Evolutionary conservation across 1,140 invertebrate species (phyloP).

Genomic region (Dufourea novaeangliae): DNA sequence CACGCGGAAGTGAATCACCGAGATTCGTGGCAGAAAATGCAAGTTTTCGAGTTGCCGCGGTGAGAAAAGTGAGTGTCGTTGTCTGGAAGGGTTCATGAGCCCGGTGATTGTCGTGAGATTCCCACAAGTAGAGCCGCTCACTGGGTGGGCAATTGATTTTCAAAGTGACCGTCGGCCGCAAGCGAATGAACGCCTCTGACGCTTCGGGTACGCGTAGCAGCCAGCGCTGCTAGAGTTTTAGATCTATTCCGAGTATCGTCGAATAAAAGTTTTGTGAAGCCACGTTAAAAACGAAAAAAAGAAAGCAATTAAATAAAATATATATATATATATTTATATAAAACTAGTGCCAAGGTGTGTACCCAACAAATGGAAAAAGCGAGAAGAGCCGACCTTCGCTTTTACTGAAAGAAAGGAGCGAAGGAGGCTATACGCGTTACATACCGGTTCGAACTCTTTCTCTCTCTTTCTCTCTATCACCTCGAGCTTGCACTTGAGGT

Average conservation of each 20-base stretch:
- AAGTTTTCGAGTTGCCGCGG: slow-evolving; percentile 61
- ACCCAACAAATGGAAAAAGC: slow-evolving; percentile 44
- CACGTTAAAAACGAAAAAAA: slow-evolving; percentile 28
- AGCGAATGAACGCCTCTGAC: slow-evolving; percentile 41
- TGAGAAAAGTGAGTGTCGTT: slow-evolving; percentile 69
- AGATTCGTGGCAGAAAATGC: slow-evolving; percentile 62
- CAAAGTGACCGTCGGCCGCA: slow-evolving; percentile 50
- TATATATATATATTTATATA: neutral
- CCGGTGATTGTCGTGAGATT: slow-evolving; percentile 49
- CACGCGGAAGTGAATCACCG: slow-evolving; percentile 62
- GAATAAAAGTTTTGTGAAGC: slow-evolving; percentile 54
- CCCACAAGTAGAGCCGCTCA: slow-evolving; percentile 31
- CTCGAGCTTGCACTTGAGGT: slow-evolving; percentile 22
- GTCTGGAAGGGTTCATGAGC: slow-evolving; percentile 42
- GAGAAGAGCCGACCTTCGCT: slow-evolving; percentile 56
- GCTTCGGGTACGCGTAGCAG: slow-evolving; percentile 42
- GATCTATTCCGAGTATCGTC: slow-evolving; percentile 31
- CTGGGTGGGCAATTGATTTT: slow-evolving; percentile 64
- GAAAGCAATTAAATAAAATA: neutral
- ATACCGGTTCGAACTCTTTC: slow-evolving; percentile 48
- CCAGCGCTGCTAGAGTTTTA: slow-evolving; percentile 35
- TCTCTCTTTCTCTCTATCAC: slow-evolving; percentile 50
- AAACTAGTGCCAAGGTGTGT: slow-evolving; percentile 51
- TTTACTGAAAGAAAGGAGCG: slow-evolving; percentile 48
- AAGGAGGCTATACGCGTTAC: slow-evolving; percentile 45